Base-by-base conservation (phyloP, 2,113 vertebrate species). In the Platysternon megacephalum region DNA sequence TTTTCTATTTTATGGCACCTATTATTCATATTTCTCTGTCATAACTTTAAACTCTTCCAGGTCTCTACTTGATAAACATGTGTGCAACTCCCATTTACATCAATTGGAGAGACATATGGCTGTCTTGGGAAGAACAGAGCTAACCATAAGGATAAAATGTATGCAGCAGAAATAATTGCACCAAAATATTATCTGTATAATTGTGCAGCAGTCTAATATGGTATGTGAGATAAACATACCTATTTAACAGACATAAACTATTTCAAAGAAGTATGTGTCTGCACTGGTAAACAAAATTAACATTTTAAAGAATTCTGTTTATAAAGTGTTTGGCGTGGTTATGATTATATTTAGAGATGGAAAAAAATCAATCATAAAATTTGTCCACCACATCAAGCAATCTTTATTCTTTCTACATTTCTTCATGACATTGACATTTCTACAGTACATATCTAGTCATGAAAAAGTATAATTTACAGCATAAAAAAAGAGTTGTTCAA, bases 231-330 rank as follows among this genome's bases (percentile, higher is more conserved):
- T 90, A 87, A 94, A 95, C 55, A 48, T 65, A 93, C 35, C 83
- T 93, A 65, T 91, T 88, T 80, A 81, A 84, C 26, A 90, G 22
- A 92, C 61, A 81, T 17, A 76, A 90, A 79, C 80, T 81, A 56
- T 95, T 94, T 91, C 91, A 89, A 91, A 79, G 49, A 78, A 83
- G 82, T 8, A 3, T 46, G n/a, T 80, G 22, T 80, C 35, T 79
- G 42, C 32, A 46, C 44, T 83, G 52, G 89, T 95, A 92, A 96
- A 96, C 72, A 95, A 92, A 93, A 94, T 89, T 86, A 96, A 89
- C 88, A 93, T 90, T 93, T 94, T 87, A 80, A 93, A 93, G 61
- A 97, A 80, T 72, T 84, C 8, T 49, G n/a, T 90, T 82, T 88
- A 1, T 1, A 55, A 93, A 93, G 26, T 81, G 24, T 4, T 94